Evolutionary conservation across 2,797 vertebrate genomes (phyloP).

Genomic region (Myotis planiceps): DNA sequence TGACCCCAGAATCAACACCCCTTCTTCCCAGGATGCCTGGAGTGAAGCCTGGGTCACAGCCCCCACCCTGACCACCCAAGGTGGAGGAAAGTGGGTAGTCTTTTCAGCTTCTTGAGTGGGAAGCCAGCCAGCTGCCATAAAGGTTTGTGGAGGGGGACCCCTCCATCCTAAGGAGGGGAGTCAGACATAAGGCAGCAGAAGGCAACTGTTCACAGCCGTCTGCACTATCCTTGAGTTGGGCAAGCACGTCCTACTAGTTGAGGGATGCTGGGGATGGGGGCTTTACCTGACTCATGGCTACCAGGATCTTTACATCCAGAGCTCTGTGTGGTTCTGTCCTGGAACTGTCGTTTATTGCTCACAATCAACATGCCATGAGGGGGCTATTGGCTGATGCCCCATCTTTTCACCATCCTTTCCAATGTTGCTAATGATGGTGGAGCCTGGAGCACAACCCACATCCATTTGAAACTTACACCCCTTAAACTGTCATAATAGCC

Average conservation of each 20-base stretch:
- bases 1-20: background rate
- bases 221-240: too few species aligned
- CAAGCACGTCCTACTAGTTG: background rate
- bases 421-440: too few species aligned
- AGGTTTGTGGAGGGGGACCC: background rate
- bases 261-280: background rate
- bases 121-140: background rate
- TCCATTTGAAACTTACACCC: background rate
- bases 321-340: background rate
- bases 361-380: background rate
- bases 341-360: background rate
- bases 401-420: background rate
- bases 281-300: background rate
- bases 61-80: rapidly evolving
- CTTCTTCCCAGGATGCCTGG: background rate
- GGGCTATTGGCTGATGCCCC: background rate
- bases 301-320: background rate
- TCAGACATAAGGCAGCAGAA: background rate
- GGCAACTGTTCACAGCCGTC: background rate
- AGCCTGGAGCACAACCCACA: background rate
- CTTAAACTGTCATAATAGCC: background rate
- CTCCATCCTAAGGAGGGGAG: background rate
- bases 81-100: background rate
- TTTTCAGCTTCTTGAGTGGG: background rate
- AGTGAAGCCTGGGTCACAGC: background rate